Conservation (phyloP, 2,797 vertebrate species). For the Sebastes taczanowskii region DNA sequence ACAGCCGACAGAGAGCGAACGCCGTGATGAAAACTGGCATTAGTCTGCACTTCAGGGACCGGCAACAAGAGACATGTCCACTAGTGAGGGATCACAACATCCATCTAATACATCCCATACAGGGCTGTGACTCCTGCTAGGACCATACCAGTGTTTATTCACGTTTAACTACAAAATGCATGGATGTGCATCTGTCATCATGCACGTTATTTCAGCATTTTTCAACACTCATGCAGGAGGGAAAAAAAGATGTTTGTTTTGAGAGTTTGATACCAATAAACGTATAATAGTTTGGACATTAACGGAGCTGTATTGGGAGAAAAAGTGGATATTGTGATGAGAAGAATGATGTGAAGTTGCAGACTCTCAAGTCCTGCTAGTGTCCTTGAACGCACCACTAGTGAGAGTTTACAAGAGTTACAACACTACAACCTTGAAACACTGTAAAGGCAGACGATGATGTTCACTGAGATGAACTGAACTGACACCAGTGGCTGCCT, state of each 20-base stretch:
- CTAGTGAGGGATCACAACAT: neutral
- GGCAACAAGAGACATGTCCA: neutral
- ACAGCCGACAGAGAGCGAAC: neutral
- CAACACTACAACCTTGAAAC: neutral
- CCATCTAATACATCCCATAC: neutral
- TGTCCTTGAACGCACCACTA: neutral
- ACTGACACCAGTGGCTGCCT: neutral
- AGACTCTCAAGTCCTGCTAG: neutral
- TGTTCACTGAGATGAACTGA: neutral
- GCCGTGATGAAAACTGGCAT: neutral
- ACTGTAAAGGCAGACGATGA: neutral
- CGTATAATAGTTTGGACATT: neutral
- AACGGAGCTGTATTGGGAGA: neutral
- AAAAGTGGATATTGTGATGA: neutral
- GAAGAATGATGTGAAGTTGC: neutral
- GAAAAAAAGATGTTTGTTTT: neutral
- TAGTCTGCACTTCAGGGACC: slow-evolving; percentile 6
- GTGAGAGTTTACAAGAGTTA: neutral
- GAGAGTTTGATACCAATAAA: neutral
- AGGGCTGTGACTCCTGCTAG: neutral
- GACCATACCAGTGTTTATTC: neutral
- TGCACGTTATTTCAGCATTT: neutral
- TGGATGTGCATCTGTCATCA: too few relatives aligned
- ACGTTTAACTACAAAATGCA: neutral
- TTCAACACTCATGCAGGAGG: neutral